Base-by-base conservation (phyloP, 2,113 vertebrate genomes). In the Zootoca vivipara region DNA sequence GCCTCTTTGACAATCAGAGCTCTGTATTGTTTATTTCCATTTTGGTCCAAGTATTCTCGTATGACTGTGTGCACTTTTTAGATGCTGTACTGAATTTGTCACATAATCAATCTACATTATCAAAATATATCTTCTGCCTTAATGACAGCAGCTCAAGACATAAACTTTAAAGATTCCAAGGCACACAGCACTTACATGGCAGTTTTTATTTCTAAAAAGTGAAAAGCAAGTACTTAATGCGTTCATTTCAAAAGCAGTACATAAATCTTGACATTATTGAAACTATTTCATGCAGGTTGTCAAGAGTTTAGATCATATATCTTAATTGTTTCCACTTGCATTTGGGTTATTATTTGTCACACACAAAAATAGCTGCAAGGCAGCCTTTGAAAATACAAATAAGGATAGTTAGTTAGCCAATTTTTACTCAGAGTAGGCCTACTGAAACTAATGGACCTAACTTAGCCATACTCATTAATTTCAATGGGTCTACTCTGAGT, bases 221-320 rank as follows among this genome's bases (percentile, higher is more conserved):
- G 87, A 85, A 89, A 85, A 85, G 8, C 52, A 85, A 28, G 82
- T 82, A 65, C 2, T 84, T 0, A 74, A 87, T 58, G 0, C 65
- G 12, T 89, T 90, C 26, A 79, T 89, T 62, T 69, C 85, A n/a
- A 90, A 93, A 70, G 1, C 46, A 79, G 62, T 75, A 18, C 22
- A 80, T 80, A 87, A 85, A 65, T 89, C 82, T 2, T 77, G 26
- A 42, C 87, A 6, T 87, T 80, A 83, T 80, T 72, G 89, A 85
- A 87, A 85, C 4, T 52, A 28, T 81, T 79, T 89, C 1, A 26
- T 2, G 33, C 72, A 62, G n/a, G 82, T 88, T 87, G 7, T 0
- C 13, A 86, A 33, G 81, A 84, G 65, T 28, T 46, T 4, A 3
- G 12, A 65, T 78, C 0, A 28, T 84, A 88, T 88, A 72, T 78